Conservation (phyloP, 2,888 invertebrate genomes). For the Drosophila anomalata region DNA sequence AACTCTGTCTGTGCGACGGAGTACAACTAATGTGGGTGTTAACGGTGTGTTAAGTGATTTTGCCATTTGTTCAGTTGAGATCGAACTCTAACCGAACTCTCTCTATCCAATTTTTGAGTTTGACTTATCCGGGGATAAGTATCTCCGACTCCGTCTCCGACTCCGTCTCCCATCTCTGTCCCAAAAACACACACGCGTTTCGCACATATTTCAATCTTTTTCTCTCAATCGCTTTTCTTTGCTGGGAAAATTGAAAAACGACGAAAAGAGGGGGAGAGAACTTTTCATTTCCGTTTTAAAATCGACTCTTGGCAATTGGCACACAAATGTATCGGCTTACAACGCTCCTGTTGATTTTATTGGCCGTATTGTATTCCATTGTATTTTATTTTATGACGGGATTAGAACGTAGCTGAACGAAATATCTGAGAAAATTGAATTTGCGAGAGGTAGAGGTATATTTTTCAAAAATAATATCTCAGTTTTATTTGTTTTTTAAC, state of each 20-base stretch:
- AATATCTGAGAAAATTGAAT: background rate
- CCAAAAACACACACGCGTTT: slow-evolving; percentile 69
- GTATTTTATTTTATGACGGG: background rate
- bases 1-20: slow-evolving; percentile 63
- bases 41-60: slow-evolving; percentile 80
- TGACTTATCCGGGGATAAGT: slow-evolving; percentile 59
- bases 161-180: too few relatives aligned
- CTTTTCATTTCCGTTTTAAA: slow-evolving; percentile 72
- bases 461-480: background rate
- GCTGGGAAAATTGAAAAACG: slow-evolving; percentile 4
- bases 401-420: background rate
- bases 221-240: background rate
- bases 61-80: slow-evolving; percentile 53
- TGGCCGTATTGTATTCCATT: slow-evolving; percentile 15
- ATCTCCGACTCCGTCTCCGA: slow-evolving; percentile 34
- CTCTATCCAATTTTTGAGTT: slow-evolving; percentile 63
- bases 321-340: slow-evolving; percentile 60
- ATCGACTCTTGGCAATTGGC: slow-evolving; percentile 33
- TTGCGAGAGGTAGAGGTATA: background rate
- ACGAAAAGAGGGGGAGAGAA: slow-evolving; percentile 12
- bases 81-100: slow-evolving; percentile 45
- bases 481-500: slow-evolving; percentile 1
- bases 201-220: slow-evolving; percentile 73
- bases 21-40: slow-evolving; percentile 81
- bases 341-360: slow-evolving; percentile 16